These are phyloP conservation scores for Lepilemur ruficaudatus DNA, from an alignment of 2,797 vertebrate species.

Conservation along the genomic window DNA sequence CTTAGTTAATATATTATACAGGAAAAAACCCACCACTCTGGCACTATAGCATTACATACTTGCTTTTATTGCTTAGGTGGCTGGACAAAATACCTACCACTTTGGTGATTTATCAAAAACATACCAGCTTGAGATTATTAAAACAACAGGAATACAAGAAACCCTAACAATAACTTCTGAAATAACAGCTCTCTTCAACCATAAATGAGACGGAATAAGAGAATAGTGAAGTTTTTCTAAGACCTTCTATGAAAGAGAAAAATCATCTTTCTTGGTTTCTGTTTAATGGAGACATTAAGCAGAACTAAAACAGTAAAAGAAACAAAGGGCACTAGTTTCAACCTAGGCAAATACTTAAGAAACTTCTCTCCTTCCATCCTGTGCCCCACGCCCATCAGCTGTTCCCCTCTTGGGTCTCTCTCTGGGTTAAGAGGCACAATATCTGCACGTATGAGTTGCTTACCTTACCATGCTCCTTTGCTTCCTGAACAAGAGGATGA, in stretches of 20 bases:
- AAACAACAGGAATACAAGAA: slow-evolving; percentile 43
- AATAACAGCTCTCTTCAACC: slow-evolving; percentile 25
- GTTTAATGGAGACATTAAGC: neutral
- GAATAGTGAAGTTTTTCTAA: neutral
- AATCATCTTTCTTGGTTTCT: slow-evolving; percentile 14
- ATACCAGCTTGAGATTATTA: neutral
- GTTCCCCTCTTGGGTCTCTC: neutral
- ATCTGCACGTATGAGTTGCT: neutral
- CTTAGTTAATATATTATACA: slow-evolving; percentile 74
- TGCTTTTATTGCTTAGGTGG: slow-evolving; percentile 56
- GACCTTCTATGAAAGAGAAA: slow-evolving; percentile 36
- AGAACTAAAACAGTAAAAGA: slow-evolving; percentile 24
- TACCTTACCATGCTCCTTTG: neutral
- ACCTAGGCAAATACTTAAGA: neutral
- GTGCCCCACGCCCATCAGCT: neutral
- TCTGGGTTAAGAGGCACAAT: neutral
- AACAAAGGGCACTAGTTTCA: neutral
- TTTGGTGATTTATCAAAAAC: slow-evolving; percentile 36
- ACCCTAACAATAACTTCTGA: slow-evolving; percentile 10
- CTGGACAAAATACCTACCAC: slow-evolving; percentile 26
- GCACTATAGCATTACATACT: slow-evolving; percentile 29
- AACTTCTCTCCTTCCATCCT: neutral
- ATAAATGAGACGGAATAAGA: slow-evolving; percentile 35
- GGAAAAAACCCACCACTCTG: slow-evolving; percentile 14
- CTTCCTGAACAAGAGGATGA: neutral